A percentile compares a stretch with the other conserved stretches of the same genome.
These are phyloP conservation scores for Zosterops pallidus DNA, from an alignment of 2,113 vertebrate species.

Conservation along the genomic window DNA sequence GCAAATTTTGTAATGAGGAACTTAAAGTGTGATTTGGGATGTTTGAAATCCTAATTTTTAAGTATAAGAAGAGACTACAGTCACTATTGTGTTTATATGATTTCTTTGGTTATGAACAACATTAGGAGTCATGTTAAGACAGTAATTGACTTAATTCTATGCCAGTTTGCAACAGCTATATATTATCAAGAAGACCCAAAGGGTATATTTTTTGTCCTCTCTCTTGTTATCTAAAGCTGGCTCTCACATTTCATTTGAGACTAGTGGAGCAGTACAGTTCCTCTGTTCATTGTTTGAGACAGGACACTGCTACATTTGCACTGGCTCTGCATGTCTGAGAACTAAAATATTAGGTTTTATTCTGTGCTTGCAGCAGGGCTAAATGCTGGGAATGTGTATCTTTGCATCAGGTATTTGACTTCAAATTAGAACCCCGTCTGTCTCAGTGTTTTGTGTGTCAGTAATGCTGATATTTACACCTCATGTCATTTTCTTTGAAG, in stretches of 20 bases:
- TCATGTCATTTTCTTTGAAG: neutral
- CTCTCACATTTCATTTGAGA: neutral
- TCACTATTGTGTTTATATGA: neutral
- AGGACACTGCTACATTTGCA: neutral
- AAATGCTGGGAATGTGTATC: neutral
- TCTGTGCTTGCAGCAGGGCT: neutral
- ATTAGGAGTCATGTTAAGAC: rapidly evolving
- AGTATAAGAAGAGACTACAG: neutral
- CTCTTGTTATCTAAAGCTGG: neutral
- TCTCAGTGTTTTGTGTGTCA: neutral
- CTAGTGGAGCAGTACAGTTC: neutral
- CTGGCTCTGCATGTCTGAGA: neutral
- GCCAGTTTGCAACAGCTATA: neutral
- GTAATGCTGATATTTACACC: neutral
- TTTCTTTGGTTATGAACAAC: neutral
- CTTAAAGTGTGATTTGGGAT: neutral
- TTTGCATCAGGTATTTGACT: neutral
- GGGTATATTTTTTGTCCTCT: rapidly evolving
- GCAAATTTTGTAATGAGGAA: neutral
- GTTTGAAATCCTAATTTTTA: neutral
- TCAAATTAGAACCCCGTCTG: neutral
- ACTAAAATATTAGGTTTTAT: neutral
- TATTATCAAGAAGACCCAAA: neutral
- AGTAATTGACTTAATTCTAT: neutral
- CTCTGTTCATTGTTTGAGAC: neutral